Evolutionary conservation across 2,888 invertebrate species (phyloP), one percentile per base, ranked within the genome.

Genomic region (Hofmannophila pseudospretella): DNA sequence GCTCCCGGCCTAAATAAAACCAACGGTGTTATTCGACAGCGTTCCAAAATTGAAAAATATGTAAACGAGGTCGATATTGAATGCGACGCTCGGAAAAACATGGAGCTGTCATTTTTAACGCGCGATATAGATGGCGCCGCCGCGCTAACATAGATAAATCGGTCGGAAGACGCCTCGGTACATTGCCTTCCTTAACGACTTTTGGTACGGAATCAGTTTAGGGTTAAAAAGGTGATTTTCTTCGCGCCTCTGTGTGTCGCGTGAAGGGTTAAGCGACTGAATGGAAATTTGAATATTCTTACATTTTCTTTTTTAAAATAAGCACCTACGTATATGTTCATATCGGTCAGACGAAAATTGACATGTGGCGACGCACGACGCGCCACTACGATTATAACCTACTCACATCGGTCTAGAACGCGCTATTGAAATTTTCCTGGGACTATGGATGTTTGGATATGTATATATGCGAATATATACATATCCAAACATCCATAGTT

Each of bases 161-260:
- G 82, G 67, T 76, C 72, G 76, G 77, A 80, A 80, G 77, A 55
- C 64, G 56, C 64, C 50, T 51, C 75, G 79, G 62, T 77, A 81
- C 82, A 81, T 84, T 81, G 79, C 65, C 74, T 76, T 70, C 75
- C 77, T 69, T 82, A 84, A 82, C 81, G 80, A 81, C 76, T 70
- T 76, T 65, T 65, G 58, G 58, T 66, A 63, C 63, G 61, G 72
- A 79, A 79, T 79, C 80, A 72, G 75, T 76, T 79, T 75, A 72
- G 72, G 77, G 78, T 76, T 75, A 72, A 79, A 72, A 79, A 79
- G 73, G 71, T 76, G 72, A 77, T 76, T 75, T 78, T 73, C 64
- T 62, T 56, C 58, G 54, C 49, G 20, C 34, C 41, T 47, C 46
- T 58, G 54, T 62, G 54, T 53, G 52, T 41, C 20, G 27, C 31